phyloP scores from a whole-genome alignment of 2,888 invertebrate genomes.

The Leptodirus hochenwartii region DNA sequence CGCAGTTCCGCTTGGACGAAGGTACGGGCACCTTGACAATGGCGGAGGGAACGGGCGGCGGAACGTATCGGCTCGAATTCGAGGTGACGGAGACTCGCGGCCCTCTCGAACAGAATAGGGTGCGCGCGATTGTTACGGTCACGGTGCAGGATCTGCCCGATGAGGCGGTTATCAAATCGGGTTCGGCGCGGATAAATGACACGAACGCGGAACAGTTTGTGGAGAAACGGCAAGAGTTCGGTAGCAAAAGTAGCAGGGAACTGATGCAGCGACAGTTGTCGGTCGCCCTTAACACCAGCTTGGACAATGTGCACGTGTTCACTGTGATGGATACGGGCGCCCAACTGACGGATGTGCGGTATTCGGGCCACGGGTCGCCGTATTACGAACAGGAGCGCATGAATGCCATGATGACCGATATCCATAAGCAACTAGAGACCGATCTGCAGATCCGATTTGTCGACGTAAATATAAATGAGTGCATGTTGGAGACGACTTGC shows the following conservation, averaged over 20 bases:
- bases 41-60: constrained; percentile 54
- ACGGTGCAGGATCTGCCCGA: constrained; percentile 76
- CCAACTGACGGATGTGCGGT: constrained; percentile 65
- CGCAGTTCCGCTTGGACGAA: constrained; percentile 49
- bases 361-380: constrained; percentile 86
- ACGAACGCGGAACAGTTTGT: constrained; percentile 78
- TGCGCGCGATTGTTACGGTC: constrained; percentile 71
- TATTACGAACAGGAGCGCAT: constrained; percentile 78
- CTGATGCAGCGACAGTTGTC: constrained; percentile 40
- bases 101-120: constrained; percentile 44
- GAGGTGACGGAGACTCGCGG: constrained; percentile 49
- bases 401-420: constrained; percentile 56
- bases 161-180: constrained; percentile 82
- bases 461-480: constrained; percentile 88
- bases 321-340: constrained; percentile 59
- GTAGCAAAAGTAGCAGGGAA: constrained; percentile 50
- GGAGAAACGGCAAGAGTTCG: constrained; percentile 30
- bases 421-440: not conserved
- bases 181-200: constrained; percentile 71
- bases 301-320: constrained; percentile 81
- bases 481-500: constrained; percentile 51
- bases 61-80: constrained; percentile 58
- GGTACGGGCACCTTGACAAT: constrained; percentile 79
- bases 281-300: constrained; percentile 53
- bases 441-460: too few species aligned